phyloP scores from a whole-genome alignment of 2,888 invertebrate species.

The Augiades crinisus region DNA sequence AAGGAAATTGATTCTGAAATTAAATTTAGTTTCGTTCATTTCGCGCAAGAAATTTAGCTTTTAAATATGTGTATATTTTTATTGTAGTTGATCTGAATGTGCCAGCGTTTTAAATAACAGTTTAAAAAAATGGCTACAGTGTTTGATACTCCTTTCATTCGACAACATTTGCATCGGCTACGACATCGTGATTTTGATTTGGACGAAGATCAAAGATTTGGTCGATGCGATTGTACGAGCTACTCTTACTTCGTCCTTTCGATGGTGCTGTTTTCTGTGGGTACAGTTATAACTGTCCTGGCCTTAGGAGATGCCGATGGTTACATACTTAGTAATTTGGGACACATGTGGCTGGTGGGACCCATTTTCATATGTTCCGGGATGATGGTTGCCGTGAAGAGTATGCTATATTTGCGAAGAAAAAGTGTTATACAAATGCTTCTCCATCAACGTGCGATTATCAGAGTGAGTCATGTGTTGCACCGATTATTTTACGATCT shows the following conservation, averaged over 20 bases:
- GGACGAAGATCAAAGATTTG: slow-evolving; percentile 82
- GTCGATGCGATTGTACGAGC: slow-evolving; percentile 84
- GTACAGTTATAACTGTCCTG: slow-evolving; percentile 83
- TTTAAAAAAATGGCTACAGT: slow-evolving; percentile 81
- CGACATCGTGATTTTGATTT: slow-evolving; percentile 81
- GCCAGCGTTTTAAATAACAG: slow-evolving; percentile 33
- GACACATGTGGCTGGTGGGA: slow-evolving; percentile 86
- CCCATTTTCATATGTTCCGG: slow-evolving; percentile 86
- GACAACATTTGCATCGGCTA: slow-evolving; percentile 81
- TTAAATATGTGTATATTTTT: slow-evolving; percentile 31
- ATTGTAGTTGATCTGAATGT: slow-evolving; percentile 38
- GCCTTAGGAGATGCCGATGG: slow-evolving; percentile 83
- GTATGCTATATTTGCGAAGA: slow-evolving; percentile 83
- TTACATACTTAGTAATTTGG: slow-evolving; percentile 81
- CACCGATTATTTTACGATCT: slow-evolving; percentile 2
- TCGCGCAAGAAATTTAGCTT: slow-evolving; percentile 30
- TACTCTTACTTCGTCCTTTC: slow-evolving; percentile 84
- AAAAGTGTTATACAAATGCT: slow-evolving; percentile 85
- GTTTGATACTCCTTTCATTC: slow-evolving; percentile 82
- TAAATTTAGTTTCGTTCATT: slow-evolving; percentile 10
- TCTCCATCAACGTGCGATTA: slow-evolving; percentile 82
- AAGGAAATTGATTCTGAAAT: slow-evolving; percentile 33
- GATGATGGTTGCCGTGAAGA: slow-evolving; percentile 86
- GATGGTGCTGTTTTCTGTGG: slow-evolving; percentile 83
- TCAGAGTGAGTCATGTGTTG: slow-evolving; percentile 70